These are phyloP conservation scores for Drosophila affinis DNA, from an alignment of 2,888 invertebrate species.

Conservation along the genomic window DNA sequence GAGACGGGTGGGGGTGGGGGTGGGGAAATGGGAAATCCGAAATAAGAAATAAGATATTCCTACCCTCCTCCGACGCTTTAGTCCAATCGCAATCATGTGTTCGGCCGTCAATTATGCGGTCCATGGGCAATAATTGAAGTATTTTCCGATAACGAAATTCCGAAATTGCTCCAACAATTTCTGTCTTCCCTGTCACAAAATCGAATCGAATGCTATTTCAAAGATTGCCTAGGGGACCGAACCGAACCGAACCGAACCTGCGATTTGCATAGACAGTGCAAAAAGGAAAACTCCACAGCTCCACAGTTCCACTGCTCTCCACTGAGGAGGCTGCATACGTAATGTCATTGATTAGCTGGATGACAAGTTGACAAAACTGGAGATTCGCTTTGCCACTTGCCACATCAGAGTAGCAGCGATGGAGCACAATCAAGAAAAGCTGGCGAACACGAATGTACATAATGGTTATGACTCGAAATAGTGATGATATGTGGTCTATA, in stretches of 20 bases:
- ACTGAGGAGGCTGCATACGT: slow-evolving; percentile 55
- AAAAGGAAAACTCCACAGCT: background rate
- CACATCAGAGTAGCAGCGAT: slow-evolving; percentile 15
- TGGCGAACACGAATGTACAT: too few species aligned
- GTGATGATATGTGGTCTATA: slow-evolving; percentile 50
- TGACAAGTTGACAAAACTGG: slow-evolving; percentile 77
- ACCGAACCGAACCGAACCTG: slow-evolving; percentile 11
- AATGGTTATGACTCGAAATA: too few species aligned
- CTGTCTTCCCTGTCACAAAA: slow-evolving; percentile 58
- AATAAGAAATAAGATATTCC: slow-evolving; percentile 60
- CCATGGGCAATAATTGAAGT: slow-evolving; percentile 73
- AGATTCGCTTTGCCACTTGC: slow-evolving; percentile 63
- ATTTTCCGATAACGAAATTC: slow-evolving; percentile 72
- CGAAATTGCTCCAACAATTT: slow-evolving; percentile 60
- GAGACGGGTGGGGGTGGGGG: background rate
- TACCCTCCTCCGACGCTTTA: slow-evolving; percentile 2
- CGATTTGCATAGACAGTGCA: slow-evolving; percentile 30
- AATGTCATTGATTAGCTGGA: slow-evolving; percentile 78
- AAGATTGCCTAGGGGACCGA: slow-evolving; percentile 76
- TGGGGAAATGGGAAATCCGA: too few species aligned
- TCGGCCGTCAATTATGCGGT: slow-evolving; percentile 72
- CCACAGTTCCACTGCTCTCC: too few species aligned
- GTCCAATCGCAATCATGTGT: slow-evolving; percentile 30
- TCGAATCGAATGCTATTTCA: slow-evolving; percentile 76
- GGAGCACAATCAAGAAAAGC: slow-evolving; percentile 15